A percentile compares a stretch with the other conserved stretches of the same genome.
phyloP scores from a whole-genome alignment of 2,888 invertebrate species.

The Pheosia tremula region DNA sequence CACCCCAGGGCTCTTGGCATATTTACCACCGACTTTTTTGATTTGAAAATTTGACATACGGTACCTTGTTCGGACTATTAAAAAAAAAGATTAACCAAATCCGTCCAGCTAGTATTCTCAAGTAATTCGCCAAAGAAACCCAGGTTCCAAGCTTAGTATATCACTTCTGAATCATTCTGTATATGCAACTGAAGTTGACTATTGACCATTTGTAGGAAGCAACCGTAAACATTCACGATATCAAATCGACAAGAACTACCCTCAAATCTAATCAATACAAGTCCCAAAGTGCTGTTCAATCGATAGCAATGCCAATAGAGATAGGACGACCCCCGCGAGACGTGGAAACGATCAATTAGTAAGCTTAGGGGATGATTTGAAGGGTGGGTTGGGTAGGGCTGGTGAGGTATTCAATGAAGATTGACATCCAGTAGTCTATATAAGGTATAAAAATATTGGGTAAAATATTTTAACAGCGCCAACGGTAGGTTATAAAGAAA shows the following conservation, averaged over 20 bases:
- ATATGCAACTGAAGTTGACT: no score
- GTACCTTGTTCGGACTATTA: no score
- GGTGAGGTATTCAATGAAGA: constrained; percentile 7
- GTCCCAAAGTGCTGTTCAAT: constrained; percentile 34
- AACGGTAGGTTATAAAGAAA: no score
- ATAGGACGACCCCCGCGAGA: constrained; percentile 35
- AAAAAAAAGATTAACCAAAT: no score
- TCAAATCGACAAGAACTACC: not conserved
- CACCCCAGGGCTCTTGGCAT: no score
- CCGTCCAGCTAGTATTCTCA: not conserved
- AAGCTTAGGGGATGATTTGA: constrained; percentile 15
- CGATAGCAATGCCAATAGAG: constrained; percentile 53
- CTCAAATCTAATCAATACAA: constrained; percentile 49
- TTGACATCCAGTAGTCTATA: constrained; percentile 1
- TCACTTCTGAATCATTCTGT: no score
- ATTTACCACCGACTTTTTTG: no score
- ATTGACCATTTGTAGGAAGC: no score
- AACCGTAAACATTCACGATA: not conserved
- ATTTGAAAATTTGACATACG: no score
- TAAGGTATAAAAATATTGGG: not conserved
- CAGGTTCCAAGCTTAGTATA: no score
- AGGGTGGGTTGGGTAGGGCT: constrained; percentile 16
- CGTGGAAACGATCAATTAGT: constrained; percentile 38
- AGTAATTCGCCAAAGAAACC: no score
- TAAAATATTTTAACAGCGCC: no score